phyloP scores from a whole-genome alignment of 2,888 invertebrate genomes.

The Anthophora plumipes region DNA sequence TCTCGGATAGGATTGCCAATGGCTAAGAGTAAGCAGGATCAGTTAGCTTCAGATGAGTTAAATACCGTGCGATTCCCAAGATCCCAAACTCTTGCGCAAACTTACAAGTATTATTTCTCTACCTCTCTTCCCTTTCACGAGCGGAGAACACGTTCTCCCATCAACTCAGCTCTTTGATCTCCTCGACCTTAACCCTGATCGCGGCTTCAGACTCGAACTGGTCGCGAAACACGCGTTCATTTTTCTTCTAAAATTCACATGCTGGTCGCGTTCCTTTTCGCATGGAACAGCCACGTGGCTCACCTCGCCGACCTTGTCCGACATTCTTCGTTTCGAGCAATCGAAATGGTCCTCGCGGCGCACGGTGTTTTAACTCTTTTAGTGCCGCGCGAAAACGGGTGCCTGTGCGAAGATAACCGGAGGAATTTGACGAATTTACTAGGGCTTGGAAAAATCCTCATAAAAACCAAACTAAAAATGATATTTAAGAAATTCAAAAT shows the following conservation, averaged over 20 bases:
- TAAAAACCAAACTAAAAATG: too few species aligned
- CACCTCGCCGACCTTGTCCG: slow-evolving; percentile 55
- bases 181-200: slow-evolving; percentile 38
- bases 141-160: neutral
- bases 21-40: too few species aligned
- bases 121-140: neutral
- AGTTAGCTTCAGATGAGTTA: neutral
- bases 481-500: too few species aligned
- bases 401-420: too few species aligned
- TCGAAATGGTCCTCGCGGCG: neutral
- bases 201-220: neutral
- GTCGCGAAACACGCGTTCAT: neutral
- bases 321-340: slow-evolving; percentile 43
- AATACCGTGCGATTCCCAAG: neutral
- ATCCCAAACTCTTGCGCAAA: neutral
- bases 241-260: slow-evolving; percentile 36
- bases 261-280: neutral
- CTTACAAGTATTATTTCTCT: neutral
- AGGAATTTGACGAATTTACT: too few species aligned
- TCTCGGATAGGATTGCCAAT: too few species aligned
- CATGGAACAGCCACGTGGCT: slow-evolving; percentile 47
- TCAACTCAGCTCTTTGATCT: neutral
- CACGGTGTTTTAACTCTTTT: too few species aligned
- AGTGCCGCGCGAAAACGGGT: too few species aligned
- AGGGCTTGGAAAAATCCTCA: too few species aligned